A percentile compares a stretch with the other conserved stretches of the same genome.
Evolutionary conservation across 2,888 invertebrate genomes (phyloP).

Genomic region (Teinopalpus imperialis): DNA sequence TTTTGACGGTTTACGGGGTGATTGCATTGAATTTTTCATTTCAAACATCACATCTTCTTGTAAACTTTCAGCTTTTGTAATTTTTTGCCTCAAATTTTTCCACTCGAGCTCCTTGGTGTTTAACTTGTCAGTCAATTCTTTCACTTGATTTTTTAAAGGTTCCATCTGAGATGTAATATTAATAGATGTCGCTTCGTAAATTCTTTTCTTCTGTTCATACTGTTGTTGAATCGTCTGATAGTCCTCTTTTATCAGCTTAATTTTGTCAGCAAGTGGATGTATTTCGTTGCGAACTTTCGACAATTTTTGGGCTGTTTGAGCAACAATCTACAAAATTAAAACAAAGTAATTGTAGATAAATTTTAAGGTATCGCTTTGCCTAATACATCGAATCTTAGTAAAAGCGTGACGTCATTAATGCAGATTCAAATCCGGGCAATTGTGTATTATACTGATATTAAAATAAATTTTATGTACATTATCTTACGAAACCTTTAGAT

Average conservation of each 20-base stretch:
- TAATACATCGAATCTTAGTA: too few species aligned
- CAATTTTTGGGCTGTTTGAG: conserved; percentile 82
- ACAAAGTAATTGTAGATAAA: too few species aligned
- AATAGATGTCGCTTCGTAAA: conserved; percentile 85
- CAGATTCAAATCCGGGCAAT: too few species aligned
- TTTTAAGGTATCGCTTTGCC: too few species aligned
- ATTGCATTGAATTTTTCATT: conserved; percentile 76
- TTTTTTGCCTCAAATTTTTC: conserved; percentile 78
- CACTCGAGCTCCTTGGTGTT: conserved; percentile 77
- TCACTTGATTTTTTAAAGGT: conserved; percentile 77
- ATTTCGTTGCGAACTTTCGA: conserved; percentile 74
- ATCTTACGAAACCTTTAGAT: too few species aligned
- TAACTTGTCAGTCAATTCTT: conserved; percentile 76
- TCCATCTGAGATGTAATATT: conserved; percentile 80
- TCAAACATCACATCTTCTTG: conserved; percentile 77
- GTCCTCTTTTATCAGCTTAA: conserved; percentile 85
- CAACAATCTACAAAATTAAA: conserved; percentile 73
- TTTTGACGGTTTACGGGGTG: conserved; percentile 72
- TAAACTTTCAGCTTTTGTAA: conserved; percentile 78
- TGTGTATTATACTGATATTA: too few species aligned
- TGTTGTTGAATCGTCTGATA: conserved; percentile 84
- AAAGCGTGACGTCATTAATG: too few species aligned
- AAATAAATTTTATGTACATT: too few species aligned
- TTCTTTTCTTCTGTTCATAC: conserved; percentile 85
- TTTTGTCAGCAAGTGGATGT: conserved; percentile 69